Evolutionary conservation across 2,888 invertebrate genomes (phyloP), one percentile per base, ranked within the genome.

Genomic region (Nemurella pictetii): DNA sequence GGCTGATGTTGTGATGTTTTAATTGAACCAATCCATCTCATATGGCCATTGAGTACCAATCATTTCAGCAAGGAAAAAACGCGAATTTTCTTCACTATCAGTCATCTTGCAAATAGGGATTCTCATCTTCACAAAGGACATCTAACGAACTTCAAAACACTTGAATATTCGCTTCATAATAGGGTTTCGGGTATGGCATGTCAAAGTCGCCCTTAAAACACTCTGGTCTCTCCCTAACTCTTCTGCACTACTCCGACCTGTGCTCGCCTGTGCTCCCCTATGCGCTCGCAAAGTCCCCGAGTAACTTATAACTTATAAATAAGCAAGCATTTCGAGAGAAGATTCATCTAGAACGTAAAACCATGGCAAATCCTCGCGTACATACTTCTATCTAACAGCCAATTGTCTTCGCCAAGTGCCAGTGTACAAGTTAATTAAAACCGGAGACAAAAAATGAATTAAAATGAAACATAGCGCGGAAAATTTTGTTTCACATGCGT

Each of bases 141-240:
- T 9, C 75, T 25, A 75, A 7, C 15, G 9, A 12, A 75, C 28
- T 26, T 75, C 7, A 75, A 1, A 75, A 26, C 15, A 75, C 75
- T 75, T 75, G 75, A 75, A 75, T 75, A 75, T 27, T 75, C 28
- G 74, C 75, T 75, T 28, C 27, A 75, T 75, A 75, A 27, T 28
- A 75, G 28, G 75, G 28, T 9, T 75, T 27, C 27, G 28, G 20
- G 9, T 27, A 26, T 75, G 20, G 26, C 75, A 28, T 74, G 74
- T 75, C 75, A 75, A 75, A 75, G 75, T 20, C 75, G 75, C 7
- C 5, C 26, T 75, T 75, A n/a, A 28, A 75, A 75, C 26, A 1
- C 28, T 75, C 75, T 75, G 3, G 55, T 55, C 15, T 55, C 20
- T 26, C 75, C 75, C 75, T 27, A 26, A 5, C 75, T 4, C 75